Evolutionary conservation across 2,888 invertebrate genomes (phyloP).

Genomic region (Epinotia demarniana): DNA sequence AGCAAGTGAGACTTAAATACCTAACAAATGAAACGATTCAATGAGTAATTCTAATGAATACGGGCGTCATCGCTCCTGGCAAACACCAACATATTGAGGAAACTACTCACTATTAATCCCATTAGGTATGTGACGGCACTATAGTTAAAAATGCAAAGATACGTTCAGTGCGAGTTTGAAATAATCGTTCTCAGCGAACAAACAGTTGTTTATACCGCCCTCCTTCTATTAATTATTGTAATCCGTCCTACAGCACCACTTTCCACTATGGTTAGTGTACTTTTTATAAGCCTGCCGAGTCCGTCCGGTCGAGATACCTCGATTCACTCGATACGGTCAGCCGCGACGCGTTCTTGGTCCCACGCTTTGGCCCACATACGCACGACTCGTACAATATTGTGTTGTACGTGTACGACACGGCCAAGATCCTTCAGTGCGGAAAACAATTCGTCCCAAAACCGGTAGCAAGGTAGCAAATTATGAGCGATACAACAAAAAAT

Average conservation of each 20-base stretch:
- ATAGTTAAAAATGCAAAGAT: constrained; percentile 36
- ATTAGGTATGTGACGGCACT: constrained; percentile 37
- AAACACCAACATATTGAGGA: constrained; percentile 55
- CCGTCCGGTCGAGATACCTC: constrained; percentile 78
- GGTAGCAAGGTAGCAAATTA: constrained; percentile 23
- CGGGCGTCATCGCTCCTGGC: constrained; percentile 65
- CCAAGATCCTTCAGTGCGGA: constrained; percentile 56
- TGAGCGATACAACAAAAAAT: constrained; percentile 11
- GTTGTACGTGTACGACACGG: background rate
- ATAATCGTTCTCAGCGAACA: constrained; percentile 20
- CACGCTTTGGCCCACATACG: constrained; percentile 77
- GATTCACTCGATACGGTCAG: constrained; percentile 76
- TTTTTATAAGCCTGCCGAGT: constrained; percentile 69
- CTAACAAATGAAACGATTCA: constrained; percentile 76
- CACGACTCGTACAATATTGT: constrained; percentile 55
- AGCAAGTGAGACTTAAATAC: constrained; percentile 68
- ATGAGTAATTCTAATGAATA: constrained; percentile 78
- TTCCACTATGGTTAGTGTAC: constrained; percentile 61
- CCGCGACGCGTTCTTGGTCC: constrained; percentile 71
- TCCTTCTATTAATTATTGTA: constrained; percentile 41
- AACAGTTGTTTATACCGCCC: constrained; percentile 28
- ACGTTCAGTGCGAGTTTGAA: constrained; percentile 26
- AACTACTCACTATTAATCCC: constrained; percentile 48
- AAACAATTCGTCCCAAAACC: constrained; percentile 51
- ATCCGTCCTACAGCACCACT: constrained; percentile 63